Evolutionary conservation across 2,888 invertebrate genomes (phyloP), one percentile per base, ranked within the genome.

Genomic region (Brenthis daphne): DNA sequence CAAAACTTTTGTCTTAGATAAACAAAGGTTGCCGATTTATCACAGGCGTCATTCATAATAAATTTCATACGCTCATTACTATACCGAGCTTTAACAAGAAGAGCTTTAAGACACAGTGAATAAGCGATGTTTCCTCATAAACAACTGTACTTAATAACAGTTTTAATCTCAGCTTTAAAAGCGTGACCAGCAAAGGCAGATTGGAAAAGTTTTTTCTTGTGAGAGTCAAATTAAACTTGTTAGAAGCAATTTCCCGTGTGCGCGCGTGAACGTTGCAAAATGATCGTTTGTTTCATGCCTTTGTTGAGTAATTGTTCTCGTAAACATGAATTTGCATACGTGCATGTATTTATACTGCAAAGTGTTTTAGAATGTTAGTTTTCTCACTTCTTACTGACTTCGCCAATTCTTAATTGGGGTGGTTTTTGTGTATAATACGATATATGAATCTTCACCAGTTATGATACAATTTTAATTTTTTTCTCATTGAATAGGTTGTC

Each of bases 191-290:
- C 86, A 89, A 88, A 87, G 85, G 89, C 85, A 89, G 88, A 90
- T 90, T 90, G 90, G 88, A 89, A 90, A 90, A 90, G 86, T 89
- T 90, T 88, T 90, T 89, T 89, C 89, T 90, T 89, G 82, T 81
- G 82, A 81, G 84, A 85, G 80, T 88, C 88, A 88, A 90, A 90
- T 90, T 90, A 90, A 89, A 90, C 80, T 91, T 90, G 90, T 89
- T 90, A 86, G 82, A 88, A 88, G 88, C 86, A 88, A 89, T 90
- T 90, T 90, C 87, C 87, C 80, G 77, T 71, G 71, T 70, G 61
- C 64, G 78, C 77, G 83, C 85, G 83, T 86, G 85, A 79, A 79
- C 78, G 75, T 67, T 67, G 77, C 75, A 76, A 83, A 81, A 80
- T 72, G 75, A 72, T 71, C 72, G 68, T 72, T 76, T 76, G 76